phyloP scores from a whole-genome alignment of 2,797 vertebrate genomes.

The Sebastes hubbsi region DNA sequence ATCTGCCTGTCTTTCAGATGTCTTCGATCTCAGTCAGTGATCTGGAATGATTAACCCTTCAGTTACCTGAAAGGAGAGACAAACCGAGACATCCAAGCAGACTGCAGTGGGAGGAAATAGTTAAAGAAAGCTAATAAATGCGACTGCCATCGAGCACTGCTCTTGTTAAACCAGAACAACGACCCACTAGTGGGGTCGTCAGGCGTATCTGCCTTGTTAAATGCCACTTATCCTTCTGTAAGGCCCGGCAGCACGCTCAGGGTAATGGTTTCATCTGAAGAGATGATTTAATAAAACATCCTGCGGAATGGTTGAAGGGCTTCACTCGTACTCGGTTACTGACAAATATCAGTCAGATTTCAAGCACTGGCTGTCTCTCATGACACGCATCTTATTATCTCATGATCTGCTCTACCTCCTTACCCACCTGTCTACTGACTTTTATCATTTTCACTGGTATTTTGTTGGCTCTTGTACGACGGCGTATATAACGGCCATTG shows the following conservation, averaged over 20 bases:
- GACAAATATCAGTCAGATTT: constrained; percentile 5
- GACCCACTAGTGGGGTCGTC: not conserved
- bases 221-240: constrained; percentile 17
- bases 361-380: not conserved
- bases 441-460: not conserved
- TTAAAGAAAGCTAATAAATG: not conserved
- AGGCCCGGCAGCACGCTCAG: constrained; percentile 11
- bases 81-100: not conserved
- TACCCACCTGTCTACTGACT: not conserved
- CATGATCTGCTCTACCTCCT: not conserved
- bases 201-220: constrained; percentile 30
- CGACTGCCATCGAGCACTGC: not conserved
- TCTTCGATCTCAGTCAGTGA: not conserved
- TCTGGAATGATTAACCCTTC: constrained; percentile 16
- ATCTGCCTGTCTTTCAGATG: not conserved
- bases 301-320: not conserved
- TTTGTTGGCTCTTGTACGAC: not conserved
- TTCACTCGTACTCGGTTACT: not conserved
- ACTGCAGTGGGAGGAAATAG: not conserved
- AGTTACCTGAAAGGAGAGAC: not conserved
- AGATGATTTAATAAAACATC: constrained; percentile 35
- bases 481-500: too few relatives aligned
- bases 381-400: not conserved
- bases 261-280: constrained; percentile 21
- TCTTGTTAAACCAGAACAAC: constrained; percentile 19